Conservation (phyloP, 2,113 vertebrate species). For the Gallinago media region DNA sequence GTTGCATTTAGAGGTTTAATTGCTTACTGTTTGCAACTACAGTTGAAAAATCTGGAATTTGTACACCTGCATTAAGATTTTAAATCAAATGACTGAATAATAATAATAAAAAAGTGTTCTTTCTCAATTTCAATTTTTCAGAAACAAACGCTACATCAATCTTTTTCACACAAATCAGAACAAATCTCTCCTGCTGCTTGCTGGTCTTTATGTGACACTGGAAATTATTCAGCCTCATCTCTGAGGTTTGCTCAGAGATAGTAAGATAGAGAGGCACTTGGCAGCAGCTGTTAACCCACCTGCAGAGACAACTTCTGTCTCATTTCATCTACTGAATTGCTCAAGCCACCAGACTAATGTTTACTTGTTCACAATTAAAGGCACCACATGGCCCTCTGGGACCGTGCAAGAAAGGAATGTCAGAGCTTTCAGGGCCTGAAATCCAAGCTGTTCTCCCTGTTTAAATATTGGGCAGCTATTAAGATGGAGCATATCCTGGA, state of each 20-base stretch:
- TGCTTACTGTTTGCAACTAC: slow-evolving; percentile 15
- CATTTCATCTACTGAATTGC: slow-evolving; percentile 76
- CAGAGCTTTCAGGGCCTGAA: slow-evolving; percentile 27
- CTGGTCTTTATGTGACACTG: slow-evolving; percentile 36
- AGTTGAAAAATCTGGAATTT: slow-evolving; percentile 12
- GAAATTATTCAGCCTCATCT: slow-evolving; percentile 50
- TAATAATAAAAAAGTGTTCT: neutral
- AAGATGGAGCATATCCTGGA: neutral
- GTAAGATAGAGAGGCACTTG: slow-evolving; percentile 59
- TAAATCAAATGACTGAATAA: neutral
- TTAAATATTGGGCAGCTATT: slow-evolving; percentile 49
- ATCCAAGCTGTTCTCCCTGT: slow-evolving; percentile 19
- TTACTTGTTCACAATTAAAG: slow-evolving; percentile 78
- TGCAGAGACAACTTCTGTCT: slow-evolving; percentile 78
- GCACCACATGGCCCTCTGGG: slow-evolving; percentile 34
- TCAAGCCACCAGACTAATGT: slow-evolving; percentile 71
- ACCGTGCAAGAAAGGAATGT: slow-evolving; percentile 43
- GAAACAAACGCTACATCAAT: slow-evolving; percentile 13
- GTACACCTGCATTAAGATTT: slow-evolving; percentile 1
- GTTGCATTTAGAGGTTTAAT: slow-evolving; percentile 61
- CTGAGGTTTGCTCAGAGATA: slow-evolving; percentile 32
- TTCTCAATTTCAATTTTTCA: slow-evolving; percentile 24
- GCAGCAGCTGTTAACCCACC: slow-evolving; percentile 78
- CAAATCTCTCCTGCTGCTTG: slow-evolving; percentile 41
- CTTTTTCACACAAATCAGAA: slow-evolving; percentile 24